Conservation (phyloP, 2,113 vertebrate species). For the Synodontis membranacea region DNA sequence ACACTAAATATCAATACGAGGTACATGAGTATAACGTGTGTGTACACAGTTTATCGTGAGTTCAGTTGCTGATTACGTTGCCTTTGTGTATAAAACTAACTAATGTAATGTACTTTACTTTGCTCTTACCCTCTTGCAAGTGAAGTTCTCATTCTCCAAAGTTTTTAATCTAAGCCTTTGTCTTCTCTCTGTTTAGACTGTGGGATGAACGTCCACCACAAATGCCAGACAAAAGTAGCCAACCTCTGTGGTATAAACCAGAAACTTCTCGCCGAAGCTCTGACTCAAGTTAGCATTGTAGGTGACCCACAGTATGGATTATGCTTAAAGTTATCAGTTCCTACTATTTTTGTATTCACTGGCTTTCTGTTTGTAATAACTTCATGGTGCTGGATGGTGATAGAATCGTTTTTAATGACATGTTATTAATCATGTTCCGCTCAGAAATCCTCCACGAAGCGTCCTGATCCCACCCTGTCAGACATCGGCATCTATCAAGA, state of each 20-base stretch:
- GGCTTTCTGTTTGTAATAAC: neutral
- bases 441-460: slow-evolving; percentile 84
- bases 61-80: neutral
- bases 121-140: neutral
- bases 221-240: slow-evolving; percentile 95
- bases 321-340: neutral
- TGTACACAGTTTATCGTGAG: neutral
- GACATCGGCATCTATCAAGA: slow-evolving; percentile 91
- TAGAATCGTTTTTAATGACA: neutral
- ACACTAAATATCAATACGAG: neutral
- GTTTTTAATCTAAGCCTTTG: neutral
- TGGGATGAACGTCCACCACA: slow-evolving; percentile 95
- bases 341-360: neutral
- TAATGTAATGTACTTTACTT: neutral
- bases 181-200: slow-evolving; percentile 77
- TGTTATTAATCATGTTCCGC: slow-evolving; percentile 20
- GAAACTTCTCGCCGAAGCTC: slow-evolving; percentile 94
- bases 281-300: slow-evolving; percentile 95
- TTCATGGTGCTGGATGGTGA: neutral
- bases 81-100: neutral
- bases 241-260: slow-evolving; percentile 99
- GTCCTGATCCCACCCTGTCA: slow-evolving; percentile 76
- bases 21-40: neutral
- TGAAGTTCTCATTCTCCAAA: neutral
- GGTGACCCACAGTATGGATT: slow-evolving; percentile 44